Conservation (phyloP, 2,113 vertebrate genomes). For the Carassius auratus region DNA sequence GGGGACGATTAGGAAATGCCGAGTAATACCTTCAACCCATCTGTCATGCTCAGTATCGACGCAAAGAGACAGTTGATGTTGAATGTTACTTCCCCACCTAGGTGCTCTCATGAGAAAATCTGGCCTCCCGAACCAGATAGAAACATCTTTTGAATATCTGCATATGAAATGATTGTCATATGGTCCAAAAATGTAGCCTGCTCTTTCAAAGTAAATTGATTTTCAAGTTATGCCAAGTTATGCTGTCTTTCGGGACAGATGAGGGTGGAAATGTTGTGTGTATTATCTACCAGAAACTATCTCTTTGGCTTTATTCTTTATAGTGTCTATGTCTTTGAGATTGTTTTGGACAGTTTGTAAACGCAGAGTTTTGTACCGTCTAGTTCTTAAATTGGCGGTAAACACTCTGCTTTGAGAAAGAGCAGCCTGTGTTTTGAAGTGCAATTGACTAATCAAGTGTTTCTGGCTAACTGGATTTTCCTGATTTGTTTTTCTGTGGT, state of each 20-base stretch:
- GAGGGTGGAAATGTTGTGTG: neutral
- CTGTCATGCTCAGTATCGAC: slow-evolving; percentile 20
- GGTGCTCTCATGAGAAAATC: neutral
- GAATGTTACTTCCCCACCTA: neutral
- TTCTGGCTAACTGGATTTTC: slow-evolving; percentile 15
- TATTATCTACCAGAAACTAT: neutral
- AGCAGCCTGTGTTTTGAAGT: no score
- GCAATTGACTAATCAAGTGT: slow-evolving; percentile 3
- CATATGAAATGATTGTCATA: neutral
- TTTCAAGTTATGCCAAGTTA: neutral
- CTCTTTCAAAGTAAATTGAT: neutral
- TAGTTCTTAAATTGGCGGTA: neutral
- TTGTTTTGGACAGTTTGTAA: neutral
- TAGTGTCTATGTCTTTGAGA: neutral
- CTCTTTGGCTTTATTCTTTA: neutral
- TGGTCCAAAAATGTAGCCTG: neutral
- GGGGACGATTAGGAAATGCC: slow-evolving; percentile 12
- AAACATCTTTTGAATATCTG: neutral
- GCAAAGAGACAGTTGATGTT: slow-evolving; percentile 10
- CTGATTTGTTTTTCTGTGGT: slow-evolving; percentile 27
- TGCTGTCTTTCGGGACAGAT: neutral
- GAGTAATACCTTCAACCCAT: slow-evolving; percentile 22
- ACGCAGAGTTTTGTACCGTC: neutral
- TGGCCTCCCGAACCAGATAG: neutral
- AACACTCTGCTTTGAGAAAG: neutral